Conservation (phyloP, 1,140 invertebrate genomes). For the Leptoteleia sp. region DNA sequence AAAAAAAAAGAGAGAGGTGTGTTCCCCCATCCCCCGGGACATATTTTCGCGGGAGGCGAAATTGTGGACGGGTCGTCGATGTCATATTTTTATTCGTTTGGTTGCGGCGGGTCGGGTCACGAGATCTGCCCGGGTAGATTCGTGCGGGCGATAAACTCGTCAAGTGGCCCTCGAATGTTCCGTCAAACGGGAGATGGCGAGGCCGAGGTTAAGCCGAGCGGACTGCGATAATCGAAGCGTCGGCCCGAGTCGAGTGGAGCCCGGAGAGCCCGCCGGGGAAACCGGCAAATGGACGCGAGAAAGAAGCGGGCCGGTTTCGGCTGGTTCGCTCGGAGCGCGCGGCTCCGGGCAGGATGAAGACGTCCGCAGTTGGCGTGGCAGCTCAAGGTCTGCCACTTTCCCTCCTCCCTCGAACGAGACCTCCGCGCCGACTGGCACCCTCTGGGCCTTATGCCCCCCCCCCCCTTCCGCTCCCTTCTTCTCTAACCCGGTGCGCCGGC, state of each 20-base stretch:
- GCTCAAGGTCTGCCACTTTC: slow-evolving; percentile 82
- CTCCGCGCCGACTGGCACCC: slow-evolving; percentile 4
- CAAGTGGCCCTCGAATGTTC: slow-evolving; percentile 62
- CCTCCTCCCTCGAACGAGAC: slow-evolving; percentile 67
- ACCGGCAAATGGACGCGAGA: slow-evolving; percentile 40
- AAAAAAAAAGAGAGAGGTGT: too few species aligned
- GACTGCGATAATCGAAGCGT: slow-evolving; percentile 47
- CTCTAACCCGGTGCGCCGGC: too few species aligned
- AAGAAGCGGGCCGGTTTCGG: slow-evolving; percentile 34
- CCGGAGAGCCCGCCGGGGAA: too few species aligned
- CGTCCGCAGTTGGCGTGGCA: slow-evolving; percentile 79
- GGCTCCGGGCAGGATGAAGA: slow-evolving; percentile 80
- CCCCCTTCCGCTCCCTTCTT: too few species aligned
- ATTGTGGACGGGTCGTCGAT: slow-evolving; percentile 38
- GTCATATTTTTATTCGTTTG: slow-evolving; percentile 31
- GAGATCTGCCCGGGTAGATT: slow-evolving; percentile 52
- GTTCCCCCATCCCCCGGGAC: too few species aligned
- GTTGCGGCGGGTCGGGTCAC: slow-evolving; percentile 37
- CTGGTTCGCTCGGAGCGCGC: slow-evolving; percentile 66
- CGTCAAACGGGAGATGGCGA: slow-evolving; percentile 52
- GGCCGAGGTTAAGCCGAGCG: slow-evolving; percentile 56
- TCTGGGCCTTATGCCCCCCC: too few species aligned
- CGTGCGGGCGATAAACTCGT: slow-evolving; percentile 62
- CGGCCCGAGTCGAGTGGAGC: slow-evolving; percentile 4
- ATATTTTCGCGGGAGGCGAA: slow-evolving; percentile 36